Percentiles rank a stretch among this genome's conserved stretches.
phyloP scores from a whole-genome alignment of 2,888 invertebrate genomes.

The Ethmia dodecea region DNA sequence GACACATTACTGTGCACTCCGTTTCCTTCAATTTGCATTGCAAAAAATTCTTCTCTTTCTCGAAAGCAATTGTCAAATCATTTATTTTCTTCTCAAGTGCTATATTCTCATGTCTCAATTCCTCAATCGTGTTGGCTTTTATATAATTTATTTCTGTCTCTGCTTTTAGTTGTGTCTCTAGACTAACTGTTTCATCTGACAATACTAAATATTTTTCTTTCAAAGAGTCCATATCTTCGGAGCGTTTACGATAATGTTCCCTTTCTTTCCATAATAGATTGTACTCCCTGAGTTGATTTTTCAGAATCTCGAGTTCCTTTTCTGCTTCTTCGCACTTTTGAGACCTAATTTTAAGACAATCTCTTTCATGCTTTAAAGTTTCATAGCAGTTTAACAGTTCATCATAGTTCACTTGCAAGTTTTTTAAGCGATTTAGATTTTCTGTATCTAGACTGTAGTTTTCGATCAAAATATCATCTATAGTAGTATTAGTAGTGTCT shows the following conservation, averaged over 20 bases:
- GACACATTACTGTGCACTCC: slow-evolving; percentile 74
- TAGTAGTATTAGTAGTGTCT: slow-evolving; percentile 26
- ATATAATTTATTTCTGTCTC: slow-evolving; percentile 58
- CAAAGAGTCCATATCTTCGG: slow-evolving; percentile 50
- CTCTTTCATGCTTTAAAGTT: slow-evolving; percentile 52
- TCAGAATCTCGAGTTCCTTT: slow-evolving; percentile 44
- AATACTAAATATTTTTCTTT: slow-evolving; percentile 58
- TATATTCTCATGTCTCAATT: slow-evolving; percentile 49
- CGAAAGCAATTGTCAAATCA: slow-evolving; percentile 42
- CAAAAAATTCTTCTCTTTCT: slow-evolving; percentile 68
- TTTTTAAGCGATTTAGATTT: slow-evolving; percentile 54
- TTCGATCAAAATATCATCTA: slow-evolving; percentile 29
- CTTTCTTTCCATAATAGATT: slow-evolving; percentile 60
- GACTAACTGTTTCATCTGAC: slow-evolving; percentile 52
- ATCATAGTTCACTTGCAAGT: slow-evolving; percentile 55
- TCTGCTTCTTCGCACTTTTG: slow-evolving; percentile 50
- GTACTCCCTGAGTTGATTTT: slow-evolving; percentile 49
- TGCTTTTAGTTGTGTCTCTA: slow-evolving; percentile 57
- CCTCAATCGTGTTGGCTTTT: slow-evolving; percentile 47
- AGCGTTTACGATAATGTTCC: slow-evolving; percentile 57
- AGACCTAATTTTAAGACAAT: slow-evolving; percentile 40
- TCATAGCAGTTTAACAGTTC: slow-evolving; percentile 58
- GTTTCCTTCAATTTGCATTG: slow-evolving; percentile 70
- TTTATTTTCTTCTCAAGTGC: slow-evolving; percentile 49
- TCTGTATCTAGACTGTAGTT: slow-evolving; percentile 45